Base-by-base conservation (phyloP, 2,113 vertebrate genomes). In the Amia ocellicauda region DNA sequence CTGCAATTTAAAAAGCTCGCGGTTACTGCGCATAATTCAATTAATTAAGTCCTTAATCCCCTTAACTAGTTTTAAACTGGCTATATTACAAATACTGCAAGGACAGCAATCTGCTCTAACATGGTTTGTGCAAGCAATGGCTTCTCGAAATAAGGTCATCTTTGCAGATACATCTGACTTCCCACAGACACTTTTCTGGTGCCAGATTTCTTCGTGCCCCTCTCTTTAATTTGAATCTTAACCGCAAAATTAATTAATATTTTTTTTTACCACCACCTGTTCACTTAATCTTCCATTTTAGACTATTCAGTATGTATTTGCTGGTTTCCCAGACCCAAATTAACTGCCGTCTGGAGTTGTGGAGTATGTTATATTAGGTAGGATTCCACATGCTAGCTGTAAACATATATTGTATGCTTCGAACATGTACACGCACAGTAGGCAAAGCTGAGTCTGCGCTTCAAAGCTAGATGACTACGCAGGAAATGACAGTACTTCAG, bases 1-100 rank as follows among this genome's bases (percentile, higher is more conserved):
- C 11, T 36, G 31, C 31, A 36, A 11, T 11, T 36, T 36, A 7
- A 36, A 36, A 36, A 11, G 5, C 31, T 7, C 31, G 11, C 11
- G 31, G 11, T 36, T 36, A 36, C 52, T 27, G 52, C 23, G 29
- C 17, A 11, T 29, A 29, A 13, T 28, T 14, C 53, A 56, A 56
- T 56, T 8, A 31, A n/a, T 4, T 29, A 17, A 56, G 29, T 16
- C 53, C 50, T 20, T 52, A 16, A 56, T 56, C 24, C 29, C 24
- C 16, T 29, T 56, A 56, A 31, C 27, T n/a, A 29, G 29, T 56
- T 29, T 29, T 56, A 56, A 31, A 56, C 19, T 56, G 26, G 24
- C 8, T 56, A 4, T 7, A 56, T 31, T 56, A 56, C 17, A 28
- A 29, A 14, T 56, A 29, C 53, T 28, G 26, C 53, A 29, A 31